Evolutionary conservation across 2,797 vertebrate species (phyloP), one percentile per base, ranked within the genome.

Genomic region (Anabas testudineus): DNA sequence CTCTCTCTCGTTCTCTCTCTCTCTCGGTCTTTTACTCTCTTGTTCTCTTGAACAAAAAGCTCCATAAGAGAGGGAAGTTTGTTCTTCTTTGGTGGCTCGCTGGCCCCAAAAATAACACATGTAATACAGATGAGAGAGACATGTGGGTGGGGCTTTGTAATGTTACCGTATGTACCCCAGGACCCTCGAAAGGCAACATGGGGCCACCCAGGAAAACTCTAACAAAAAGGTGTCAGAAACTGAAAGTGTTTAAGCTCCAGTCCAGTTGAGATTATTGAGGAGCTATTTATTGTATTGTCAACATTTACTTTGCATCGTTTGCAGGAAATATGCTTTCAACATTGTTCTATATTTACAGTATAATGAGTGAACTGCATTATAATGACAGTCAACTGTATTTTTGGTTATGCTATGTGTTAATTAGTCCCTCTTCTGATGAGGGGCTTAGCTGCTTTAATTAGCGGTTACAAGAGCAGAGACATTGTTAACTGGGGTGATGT

Each of bases 41-140:
- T 46, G 21, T 51, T 71, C 43, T 77, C 22, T 61, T 48, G 22
- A 67, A 85, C 49, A 71, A 54, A 82, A 80, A 64, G 45, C 68
- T 82, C 64, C 65, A 24, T 51, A n/a, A n/a, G 47, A 78, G 77
- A 74, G 82, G 37, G 58, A 66, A 63, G 80, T 87, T 85, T 80
- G 70, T 84, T 91, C 90, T 70, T 83, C 88, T 88, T 84, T 85
- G 88, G 91, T 90, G 88, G 90, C 82, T 83, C 22, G 6, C 47
- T 56, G 36, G 46, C 53, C 73, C 57, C 36, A 32, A 2, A 77
- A 84, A 82, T 63, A 88, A 81, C 88, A 90, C 79, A 78, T 91
- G 88, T 67, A 88, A 65, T 81, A 73, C 91, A 93, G 81, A 91
- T 92, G 89, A 86, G 54, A 71, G 41, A 55, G 46, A 68, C 67